Evolutionary conservation across 2,888 invertebrate genomes (phyloP).

Genomic region (Megamerina dolium): DNA sequence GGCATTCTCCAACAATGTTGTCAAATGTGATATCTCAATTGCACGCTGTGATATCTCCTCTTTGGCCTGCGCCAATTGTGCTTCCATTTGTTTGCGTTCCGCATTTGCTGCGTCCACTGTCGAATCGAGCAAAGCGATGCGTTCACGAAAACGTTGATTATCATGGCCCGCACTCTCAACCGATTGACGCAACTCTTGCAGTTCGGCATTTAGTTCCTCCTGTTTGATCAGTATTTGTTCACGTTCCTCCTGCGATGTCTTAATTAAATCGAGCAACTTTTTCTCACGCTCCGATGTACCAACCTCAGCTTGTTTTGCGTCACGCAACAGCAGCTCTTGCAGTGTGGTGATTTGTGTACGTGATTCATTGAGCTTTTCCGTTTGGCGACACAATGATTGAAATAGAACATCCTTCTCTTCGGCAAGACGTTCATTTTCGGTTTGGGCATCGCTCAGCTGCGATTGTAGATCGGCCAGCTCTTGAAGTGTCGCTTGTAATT

Average conservation of each 20-base stretch:
- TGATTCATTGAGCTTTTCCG: conserved; percentile 84
- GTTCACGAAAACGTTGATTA: conserved; percentile 63
- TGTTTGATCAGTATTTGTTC: conserved; percentile 68
- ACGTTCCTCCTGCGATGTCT: conserved; percentile 76
- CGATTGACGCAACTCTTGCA: conserved; percentile 59
- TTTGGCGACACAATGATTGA: conserved; percentile 86
- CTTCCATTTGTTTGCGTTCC: conserved; percentile 69
- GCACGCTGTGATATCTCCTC: conserved; percentile 70
- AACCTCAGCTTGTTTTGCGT: conserved; percentile 63
- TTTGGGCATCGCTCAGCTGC: conserved; percentile 77
- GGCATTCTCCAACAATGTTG: conserved; percentile 75
- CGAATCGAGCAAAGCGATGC: conserved; percentile 64
- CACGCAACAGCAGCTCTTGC: conserved; percentile 69
- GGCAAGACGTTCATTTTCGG: conserved; percentile 78
- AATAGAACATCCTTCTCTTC: conserved; percentile 86
- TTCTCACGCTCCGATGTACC: conserved; percentile 70
- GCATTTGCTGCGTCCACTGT: conserved; percentile 67
- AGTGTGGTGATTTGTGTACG: conserved; percentile 75
- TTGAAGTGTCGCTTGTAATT: conserved; percentile 87
- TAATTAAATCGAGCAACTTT: conserved; percentile 76
- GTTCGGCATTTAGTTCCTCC: conserved; percentile 68
- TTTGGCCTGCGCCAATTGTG: conserved; percentile 63
- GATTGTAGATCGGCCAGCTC: conserved; percentile 86
- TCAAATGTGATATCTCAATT: conserved; percentile 73
- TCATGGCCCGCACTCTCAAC: conserved; percentile 59